Conservation (phyloP, 2,113 vertebrate genomes). For the Mungos mungo region DNA sequence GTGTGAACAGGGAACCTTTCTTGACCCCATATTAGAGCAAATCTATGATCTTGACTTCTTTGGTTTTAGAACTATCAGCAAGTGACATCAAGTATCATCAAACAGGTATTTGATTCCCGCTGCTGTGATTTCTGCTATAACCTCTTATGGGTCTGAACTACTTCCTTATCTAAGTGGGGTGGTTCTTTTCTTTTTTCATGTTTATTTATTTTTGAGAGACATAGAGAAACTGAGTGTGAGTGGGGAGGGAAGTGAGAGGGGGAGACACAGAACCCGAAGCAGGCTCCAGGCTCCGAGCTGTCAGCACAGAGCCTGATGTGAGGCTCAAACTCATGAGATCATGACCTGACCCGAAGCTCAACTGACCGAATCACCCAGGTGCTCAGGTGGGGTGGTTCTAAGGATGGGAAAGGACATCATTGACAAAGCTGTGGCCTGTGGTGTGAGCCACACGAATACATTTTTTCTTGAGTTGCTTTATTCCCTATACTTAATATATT, state of each 20-base stretch:
- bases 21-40: neutral
- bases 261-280: too few relatives aligned
- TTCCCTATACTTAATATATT: slow-evolving; percentile 12
- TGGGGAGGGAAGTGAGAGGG: too few relatives aligned
- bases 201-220: too few relatives aligned
- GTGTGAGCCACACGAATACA: neutral
- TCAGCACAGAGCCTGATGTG: too few relatives aligned
- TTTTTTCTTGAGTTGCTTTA: neutral
- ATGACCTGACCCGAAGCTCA: too few relatives aligned
- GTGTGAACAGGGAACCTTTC: neutral
- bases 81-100: neutral
- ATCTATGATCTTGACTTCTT: neutral
- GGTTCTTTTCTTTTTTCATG: neutral
- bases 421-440: neutral
- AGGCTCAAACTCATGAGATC: too few relatives aligned
- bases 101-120: neutral
- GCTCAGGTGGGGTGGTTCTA: neutral
- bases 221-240: too few relatives aligned
- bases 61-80: neutral
- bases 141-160: neutral
- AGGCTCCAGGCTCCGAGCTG: too few relatives aligned
- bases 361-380: too few relatives aligned
- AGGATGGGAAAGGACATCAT: neutral
- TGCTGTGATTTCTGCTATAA: neutral
- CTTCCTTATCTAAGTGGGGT: neutral